Base-by-base conservation (phyloP, 2,113 vertebrate genomes). In the Passer montanus region DNA sequence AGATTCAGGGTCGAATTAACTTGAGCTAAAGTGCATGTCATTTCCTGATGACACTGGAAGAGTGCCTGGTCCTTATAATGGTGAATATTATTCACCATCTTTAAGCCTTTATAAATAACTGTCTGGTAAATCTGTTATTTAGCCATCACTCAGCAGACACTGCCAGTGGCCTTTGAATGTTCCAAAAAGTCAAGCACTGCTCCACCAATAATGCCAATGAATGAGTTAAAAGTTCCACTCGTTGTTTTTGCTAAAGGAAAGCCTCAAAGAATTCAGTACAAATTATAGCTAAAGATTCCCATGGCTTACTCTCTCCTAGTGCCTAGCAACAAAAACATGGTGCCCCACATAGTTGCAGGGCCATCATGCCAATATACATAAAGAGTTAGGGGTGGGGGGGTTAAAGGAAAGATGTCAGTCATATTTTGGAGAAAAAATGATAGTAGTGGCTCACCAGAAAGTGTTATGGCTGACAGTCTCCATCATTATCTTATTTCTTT, bases 321-420 rank as follows among this genome's bases (percentile, higher is more conserved):
- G 84, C 82, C 82, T 63, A 83, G 84, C 79, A 75, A 95, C 19
- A 1, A 90, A 93, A 92, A 80, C 41, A 77, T 23, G 55, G 46
- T 91, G 46, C 39, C 84, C n/a, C 72, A 85, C 67, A 72, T 47
- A 87, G 24, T 43, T 80, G 39, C 35, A 81, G 76, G 41, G 59
- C 28, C 55, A 53, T 47, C 31, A n/a, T 84, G 91, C 59, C 88
- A 96, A 90, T n/a, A 72, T 72, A 95, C 16, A 87, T 93, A 90
- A 91, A 94, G 52, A 46, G 15, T 66, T 79, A 70, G 41, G 33
- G 33, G 10, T 63, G 31, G 75, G n/a, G 87, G 75, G 24, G 59
- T 63, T 91, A 95, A 94, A 91, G 86, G 37, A 90, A 89, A 67
- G 68, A 87, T 91, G 74, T 86, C 95, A 93, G 80, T 80, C 80